Evolutionary conservation across 2,113 vertebrate species (phyloP).

Genomic region (Patagioenas fasciata): DNA sequence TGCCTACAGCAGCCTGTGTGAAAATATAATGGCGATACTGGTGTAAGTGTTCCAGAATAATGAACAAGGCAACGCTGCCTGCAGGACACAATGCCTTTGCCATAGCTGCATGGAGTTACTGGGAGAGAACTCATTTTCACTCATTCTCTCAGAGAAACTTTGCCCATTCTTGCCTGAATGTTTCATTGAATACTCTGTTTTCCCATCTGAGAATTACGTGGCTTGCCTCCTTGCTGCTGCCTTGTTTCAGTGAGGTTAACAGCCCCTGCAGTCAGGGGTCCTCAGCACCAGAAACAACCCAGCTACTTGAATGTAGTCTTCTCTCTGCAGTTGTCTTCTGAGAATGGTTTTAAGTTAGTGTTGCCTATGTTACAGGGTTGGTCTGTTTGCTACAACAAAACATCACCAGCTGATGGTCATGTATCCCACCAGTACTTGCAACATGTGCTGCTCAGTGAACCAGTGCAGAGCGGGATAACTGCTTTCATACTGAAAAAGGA

Average conservation of each 20-base stretch:
- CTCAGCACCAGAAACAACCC: not conserved
- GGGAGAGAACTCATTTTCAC: not conserved
- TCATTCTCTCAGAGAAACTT: not conserved
- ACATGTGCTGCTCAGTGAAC: not conserved
- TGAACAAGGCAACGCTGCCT: not conserved
- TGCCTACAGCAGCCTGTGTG: not conserved
- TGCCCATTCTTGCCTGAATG: not conserved
- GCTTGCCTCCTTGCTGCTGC: not conserved
- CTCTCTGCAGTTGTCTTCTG: not conserved
- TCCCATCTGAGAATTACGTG: not conserved
- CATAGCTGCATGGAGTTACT: accelerated
- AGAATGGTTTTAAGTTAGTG: not conserved
- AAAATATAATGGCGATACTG: not conserved
- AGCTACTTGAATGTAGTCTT: not conserved
- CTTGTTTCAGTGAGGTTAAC: not conserved
- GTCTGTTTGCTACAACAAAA: not conserved
- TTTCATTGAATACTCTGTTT: not conserved
- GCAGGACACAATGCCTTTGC: not conserved
- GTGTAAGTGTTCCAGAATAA: accelerated
- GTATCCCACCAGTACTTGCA: not conserved
- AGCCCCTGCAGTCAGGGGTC: not conserved
- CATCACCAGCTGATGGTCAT: not conserved
- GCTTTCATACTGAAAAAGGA: not conserved
- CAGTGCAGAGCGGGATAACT: not conserved
- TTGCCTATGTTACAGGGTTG: not conserved